Evolutionary conservation across 2,888 invertebrate species (phyloP), one percentile per base, ranked within the genome.

Genomic region (Candidula unifasciata): DNA sequence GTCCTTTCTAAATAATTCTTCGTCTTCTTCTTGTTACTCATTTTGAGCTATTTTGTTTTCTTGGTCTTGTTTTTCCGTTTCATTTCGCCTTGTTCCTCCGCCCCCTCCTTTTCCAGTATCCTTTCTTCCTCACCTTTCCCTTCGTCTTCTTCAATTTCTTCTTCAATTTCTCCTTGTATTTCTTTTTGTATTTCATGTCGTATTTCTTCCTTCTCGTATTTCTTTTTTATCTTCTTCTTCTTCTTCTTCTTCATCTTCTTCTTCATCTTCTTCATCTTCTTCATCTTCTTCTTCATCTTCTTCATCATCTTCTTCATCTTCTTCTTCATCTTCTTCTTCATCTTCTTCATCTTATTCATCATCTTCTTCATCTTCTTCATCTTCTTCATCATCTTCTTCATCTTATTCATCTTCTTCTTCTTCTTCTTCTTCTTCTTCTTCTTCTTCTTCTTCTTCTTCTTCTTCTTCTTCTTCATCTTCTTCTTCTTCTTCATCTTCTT

Each of bases 321-420:
- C 37, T 21, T 21, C 33, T 74, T n/a, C 37, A 21, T 37, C 37
- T 74, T 21, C 33, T 35, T 21, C 74, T 74, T 21, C 37, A 21
- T 37, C 74, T 74, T n/a, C 37, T 37, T 37, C 74, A 35, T n/a
- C 37, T 37, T 37, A 35, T 35, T n/a, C 37, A 21, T 37, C 37
- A 6, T n/a, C 37, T 37, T 21, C 74, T 74, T 13, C 37, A 6
- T 74, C 44, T 37, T 60, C 60, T 74, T 8, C 33, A 30, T 82
- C 74, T 24, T 33, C n/a, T 37, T 74, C 66, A 74, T 27, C n/a
- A n/a, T 60, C 24, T 82, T 24, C 33, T 27, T 82, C 16, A n/a
- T 37, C 44, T 73, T 24, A 18, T 35, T 71, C 30, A 33, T 73
- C 10, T 18, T 27, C 13, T 81, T 33, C 33, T 33, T 73, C 21